phyloP scores from a whole-genome alignment of 2,888 invertebrate genomes.

The Rhingia campestris region DNA sequence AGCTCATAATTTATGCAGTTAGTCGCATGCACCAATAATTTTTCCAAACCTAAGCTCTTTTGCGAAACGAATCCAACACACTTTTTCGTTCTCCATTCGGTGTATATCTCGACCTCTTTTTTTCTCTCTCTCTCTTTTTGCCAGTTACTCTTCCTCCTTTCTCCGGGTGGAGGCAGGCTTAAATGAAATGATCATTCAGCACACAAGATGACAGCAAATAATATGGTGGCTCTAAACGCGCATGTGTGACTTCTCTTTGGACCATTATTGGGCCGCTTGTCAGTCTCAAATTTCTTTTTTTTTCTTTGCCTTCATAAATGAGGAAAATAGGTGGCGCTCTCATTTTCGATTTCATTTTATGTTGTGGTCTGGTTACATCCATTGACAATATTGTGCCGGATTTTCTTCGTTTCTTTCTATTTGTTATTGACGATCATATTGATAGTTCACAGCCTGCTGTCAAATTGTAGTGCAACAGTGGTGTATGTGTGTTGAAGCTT shows the following conservation, averaged over 20 bases:
- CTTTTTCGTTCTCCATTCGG: slow-evolving; percentile 67
- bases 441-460: slow-evolving; percentile 35
- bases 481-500: slow-evolving; percentile 36
- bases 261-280: slow-evolving; percentile 64
- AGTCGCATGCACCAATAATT: slow-evolving; percentile 75
- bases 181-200: slow-evolving; percentile 58
- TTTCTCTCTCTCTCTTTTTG: slow-evolving; percentile 64
- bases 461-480: slow-evolving; percentile 45
- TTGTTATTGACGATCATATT: slow-evolving; percentile 56
- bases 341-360: slow-evolving; percentile 71
- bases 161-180: slow-evolving; percentile 29
- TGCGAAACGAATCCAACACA: slow-evolving; percentile 56
- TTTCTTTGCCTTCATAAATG: slow-evolving; percentile 21
- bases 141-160: slow-evolving; percentile 76
- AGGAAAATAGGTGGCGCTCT: slow-evolving; percentile 71
- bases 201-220: slow-evolving; percentile 49
- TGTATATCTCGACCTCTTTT: slow-evolving; percentile 70
- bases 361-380: slow-evolving; percentile 43
- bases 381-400: slow-evolving; percentile 29
- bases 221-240: slow-evolving; percentile 41
- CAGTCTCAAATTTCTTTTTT: slow-evolving; percentile 69
- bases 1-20: slow-evolving; percentile 72
- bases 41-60: slow-evolving; percentile 61
- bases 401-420: slow-evolving; percentile 1
- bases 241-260: slow-evolving; percentile 32